These are phyloP conservation scores for Ametastegia equiseti DNA, from an alignment of 2,888 invertebrate genomes.

Conservation along the genomic window DNA sequence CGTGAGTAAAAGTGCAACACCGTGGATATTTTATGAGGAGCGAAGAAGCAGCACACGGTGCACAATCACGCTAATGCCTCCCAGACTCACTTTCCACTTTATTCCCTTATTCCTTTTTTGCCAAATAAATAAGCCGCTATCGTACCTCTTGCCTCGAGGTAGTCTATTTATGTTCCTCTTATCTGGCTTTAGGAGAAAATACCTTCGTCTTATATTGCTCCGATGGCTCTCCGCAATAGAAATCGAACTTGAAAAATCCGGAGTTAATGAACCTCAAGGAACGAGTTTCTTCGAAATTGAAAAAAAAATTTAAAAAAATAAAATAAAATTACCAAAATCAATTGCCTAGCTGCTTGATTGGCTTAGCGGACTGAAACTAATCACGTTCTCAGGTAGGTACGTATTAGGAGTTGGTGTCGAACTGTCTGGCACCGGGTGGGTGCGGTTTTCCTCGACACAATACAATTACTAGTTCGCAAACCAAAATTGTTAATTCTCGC, in stretches of 20 bases:
- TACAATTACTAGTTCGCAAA: slow-evolving; percentile 41
- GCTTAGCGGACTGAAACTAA: neutral
- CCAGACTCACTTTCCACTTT: slow-evolving; percentile 37
- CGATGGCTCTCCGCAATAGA: neutral
- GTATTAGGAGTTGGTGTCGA: neutral
- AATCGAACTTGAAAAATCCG: too few relatives aligned
- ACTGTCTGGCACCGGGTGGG: neutral
- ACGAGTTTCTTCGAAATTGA: too few relatives aligned
- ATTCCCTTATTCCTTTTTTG: neutral
- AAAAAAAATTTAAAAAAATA: too few relatives aligned
- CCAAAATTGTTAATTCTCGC: slow-evolving; percentile 48
- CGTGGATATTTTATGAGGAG: slow-evolving; percentile 32
- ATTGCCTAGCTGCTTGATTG: neutral
- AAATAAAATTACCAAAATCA: too few relatives aligned
- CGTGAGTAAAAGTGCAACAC: slow-evolving; percentile 31
- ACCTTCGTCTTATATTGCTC: neutral
- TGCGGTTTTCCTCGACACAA: slow-evolving; percentile 28
- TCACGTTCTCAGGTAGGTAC: neutral
- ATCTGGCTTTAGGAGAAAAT: neutral
- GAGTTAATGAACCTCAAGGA: too few relatives aligned
- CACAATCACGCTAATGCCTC: slow-evolving; percentile 47
- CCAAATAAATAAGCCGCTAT: slow-evolving; percentile 15
- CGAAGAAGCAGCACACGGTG: slow-evolving; percentile 8
- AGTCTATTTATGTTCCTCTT: neutral
- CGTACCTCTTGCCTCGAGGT: neutral